Conservation (phyloP, 2,113 vertebrate species). For the Callipepla californica region DNA sequence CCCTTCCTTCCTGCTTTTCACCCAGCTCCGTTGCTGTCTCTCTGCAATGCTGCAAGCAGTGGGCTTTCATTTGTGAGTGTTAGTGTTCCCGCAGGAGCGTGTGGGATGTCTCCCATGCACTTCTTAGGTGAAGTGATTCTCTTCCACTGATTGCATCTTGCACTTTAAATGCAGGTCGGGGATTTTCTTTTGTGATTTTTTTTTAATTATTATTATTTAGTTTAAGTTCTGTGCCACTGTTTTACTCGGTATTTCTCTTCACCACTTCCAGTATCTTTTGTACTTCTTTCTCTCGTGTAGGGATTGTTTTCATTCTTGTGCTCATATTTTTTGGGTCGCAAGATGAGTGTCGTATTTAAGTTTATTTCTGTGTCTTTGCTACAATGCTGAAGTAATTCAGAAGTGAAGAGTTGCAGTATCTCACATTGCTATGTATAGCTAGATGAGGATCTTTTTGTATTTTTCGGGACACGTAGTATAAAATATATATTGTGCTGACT, state of each 20-base stretch:
- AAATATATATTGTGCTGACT: not conserved
- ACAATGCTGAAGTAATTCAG: not conserved
- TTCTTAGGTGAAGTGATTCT: not conserved
- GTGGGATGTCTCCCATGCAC: not conserved
- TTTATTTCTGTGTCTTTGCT: not conserved
- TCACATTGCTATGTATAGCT: not conserved
- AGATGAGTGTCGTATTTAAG: not conserved
- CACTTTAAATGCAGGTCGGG: slow-evolving; percentile 43
- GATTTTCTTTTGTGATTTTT: not conserved
- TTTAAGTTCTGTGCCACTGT: not conserved
- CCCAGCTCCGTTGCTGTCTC: slow-evolving; percentile 21
- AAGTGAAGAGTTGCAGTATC: not conserved
- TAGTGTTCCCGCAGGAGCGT: not conserved
- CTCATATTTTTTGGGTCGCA: not conserved
- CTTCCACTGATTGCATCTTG: slow-evolving; percentile 37
- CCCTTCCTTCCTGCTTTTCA: slow-evolving; percentile 65
- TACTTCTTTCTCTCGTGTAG: not conserved
- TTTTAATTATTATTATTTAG: not conserved
- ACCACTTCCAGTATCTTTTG: not conserved
- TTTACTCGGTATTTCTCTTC: not conserved
- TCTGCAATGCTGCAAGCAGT: not conserved
- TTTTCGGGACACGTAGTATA: not conserved
- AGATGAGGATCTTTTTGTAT: not conserved
- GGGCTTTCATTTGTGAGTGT: not conserved
- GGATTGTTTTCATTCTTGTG: not conserved